Evolutionary conservation across 64 coral and sea anemone genomes (phyloP), one percentile per base, ranked within the genome.

Genomic region (Anthopleura sola): DNA sequence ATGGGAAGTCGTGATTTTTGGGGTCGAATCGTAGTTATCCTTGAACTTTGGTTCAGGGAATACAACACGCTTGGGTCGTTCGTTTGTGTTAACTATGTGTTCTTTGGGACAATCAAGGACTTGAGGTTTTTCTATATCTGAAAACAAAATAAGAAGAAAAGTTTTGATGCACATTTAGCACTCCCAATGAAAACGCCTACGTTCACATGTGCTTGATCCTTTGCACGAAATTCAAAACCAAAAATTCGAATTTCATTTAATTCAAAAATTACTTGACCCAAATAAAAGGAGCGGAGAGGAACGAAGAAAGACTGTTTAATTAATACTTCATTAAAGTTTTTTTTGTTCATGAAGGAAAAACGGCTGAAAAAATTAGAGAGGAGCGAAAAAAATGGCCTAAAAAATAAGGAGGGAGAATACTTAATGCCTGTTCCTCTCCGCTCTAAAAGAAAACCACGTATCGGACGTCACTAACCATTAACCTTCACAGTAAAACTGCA

Each of bases 51-150:
- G 76, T 13, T 79, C 76, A 23, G 36, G 36, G 24, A 79, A 79
- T 10, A 44, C 37, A 47, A 79, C 44, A 46, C 44, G 36, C 24
- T 23, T 38, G 29, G 76, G 76, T 17, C 37, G 18, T 8, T 79
- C 76, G 3, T 18, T 21, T 19, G 76, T 47, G 19, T 33, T 10
- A 13, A 79, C 76, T 38, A 13, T 34, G 49, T 56, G 39, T 34
- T 60, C 55, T 12, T 36, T 55, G 5, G 55, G 82, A 31, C 82
- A 83, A 0, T 60, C 44, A 5, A 83, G 50, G 19, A 83, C 82
- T 16, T 49, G 17, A 28, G 82, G 82, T 38, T 83, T 83, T 55
- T 83, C 82, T 20, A 29, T 49, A 31, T 83, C 82, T 83, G 28
- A 36, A 83, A 83, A 56, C 57, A 71, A 26, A 33, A 12, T 7